Percentiles rank a stretch among this genome's conserved stretches.
Evolutionary conservation across 2,797 vertebrate genomes (phyloP).

Genomic region (Cichlasoma orientale): DNA sequence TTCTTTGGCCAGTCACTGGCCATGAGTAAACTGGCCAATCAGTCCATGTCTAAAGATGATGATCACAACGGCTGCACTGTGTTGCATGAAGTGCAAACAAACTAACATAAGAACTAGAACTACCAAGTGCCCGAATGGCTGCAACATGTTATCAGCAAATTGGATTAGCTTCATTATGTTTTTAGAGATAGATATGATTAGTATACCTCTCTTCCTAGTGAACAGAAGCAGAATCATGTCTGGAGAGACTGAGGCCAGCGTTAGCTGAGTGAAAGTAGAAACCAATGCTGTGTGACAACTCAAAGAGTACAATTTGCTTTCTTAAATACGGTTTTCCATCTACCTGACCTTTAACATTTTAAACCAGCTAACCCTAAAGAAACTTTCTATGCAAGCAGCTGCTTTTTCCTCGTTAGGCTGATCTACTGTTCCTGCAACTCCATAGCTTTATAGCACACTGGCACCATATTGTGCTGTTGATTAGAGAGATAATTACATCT

Average conservation of each 20-base stretch:
- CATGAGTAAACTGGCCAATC: too few species aligned
- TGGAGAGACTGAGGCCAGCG: neutral
- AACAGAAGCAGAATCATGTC: neutral
- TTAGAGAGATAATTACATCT: conserved; percentile 72
- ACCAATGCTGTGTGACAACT: neutral
- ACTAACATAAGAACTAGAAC: too few species aligned
- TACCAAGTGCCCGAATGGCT: too few species aligned
- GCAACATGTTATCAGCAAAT: too few species aligned
- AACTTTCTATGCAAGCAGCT: conserved; percentile 14
- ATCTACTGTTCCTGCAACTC: conserved; percentile 48
- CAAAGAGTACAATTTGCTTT: neutral
- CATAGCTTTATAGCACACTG: conserved; percentile 44
- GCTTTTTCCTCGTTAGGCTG: conserved; percentile 50
- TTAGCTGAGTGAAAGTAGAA: neutral
- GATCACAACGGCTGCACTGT: too few species aligned
- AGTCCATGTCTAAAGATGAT: too few species aligned
- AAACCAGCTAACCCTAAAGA: neutral
- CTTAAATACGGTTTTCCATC: neutral
- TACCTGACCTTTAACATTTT: neutral
- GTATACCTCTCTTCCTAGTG: neutral
- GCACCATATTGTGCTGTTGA: conserved; percentile 54
- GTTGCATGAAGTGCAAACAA: too few species aligned
- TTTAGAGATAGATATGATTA: neutral
- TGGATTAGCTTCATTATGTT: too few species aligned
- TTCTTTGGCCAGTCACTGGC: too few species aligned